Evolutionary conservation across 2,113 vertebrate genomes (phyloP).

Genomic region (Toxostoma redivivum): DNA sequence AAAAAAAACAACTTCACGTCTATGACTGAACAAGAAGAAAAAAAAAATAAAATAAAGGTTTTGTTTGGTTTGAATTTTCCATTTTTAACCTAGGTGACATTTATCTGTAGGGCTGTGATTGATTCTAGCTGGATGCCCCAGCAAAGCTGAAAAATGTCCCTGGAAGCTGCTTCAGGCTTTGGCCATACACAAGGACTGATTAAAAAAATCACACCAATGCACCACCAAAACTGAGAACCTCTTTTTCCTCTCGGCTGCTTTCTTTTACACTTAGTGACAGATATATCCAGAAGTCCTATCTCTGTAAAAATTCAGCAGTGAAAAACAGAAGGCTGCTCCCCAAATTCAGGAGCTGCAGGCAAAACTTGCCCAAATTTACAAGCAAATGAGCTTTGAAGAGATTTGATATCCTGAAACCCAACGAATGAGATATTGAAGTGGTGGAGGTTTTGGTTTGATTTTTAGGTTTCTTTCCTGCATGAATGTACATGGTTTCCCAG

Average conservation of each 20-base stretch:
- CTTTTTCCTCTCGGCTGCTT: neutral
- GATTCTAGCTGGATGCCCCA: accelerated
- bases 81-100: neutral
- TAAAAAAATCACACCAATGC: neutral
- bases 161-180: neutral
- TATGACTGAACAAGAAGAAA: neutral
- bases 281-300: neutral
- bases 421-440: neutral
- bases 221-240: neutral
- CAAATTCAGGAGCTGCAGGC: no score
- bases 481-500: neutral
- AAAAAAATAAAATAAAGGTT: neutral
- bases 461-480: accelerated
- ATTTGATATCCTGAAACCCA: neutral
- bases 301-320: neutral
- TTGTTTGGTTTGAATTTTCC: neutral
- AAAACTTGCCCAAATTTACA: neutral
- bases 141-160: neutral
- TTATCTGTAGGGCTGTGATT: neutral
- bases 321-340: neutral
- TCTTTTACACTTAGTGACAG: neutral
- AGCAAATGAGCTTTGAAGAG: neutral
- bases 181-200: neutral
- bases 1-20: neutral
- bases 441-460: neutral